A percentile compares a stretch with the other conserved stretches of the same genome.
These are phyloP conservation scores for Laticauda laticaudata DNA, from an alignment of 2,113 vertebrate species.

Conservation along the genomic window DNA sequence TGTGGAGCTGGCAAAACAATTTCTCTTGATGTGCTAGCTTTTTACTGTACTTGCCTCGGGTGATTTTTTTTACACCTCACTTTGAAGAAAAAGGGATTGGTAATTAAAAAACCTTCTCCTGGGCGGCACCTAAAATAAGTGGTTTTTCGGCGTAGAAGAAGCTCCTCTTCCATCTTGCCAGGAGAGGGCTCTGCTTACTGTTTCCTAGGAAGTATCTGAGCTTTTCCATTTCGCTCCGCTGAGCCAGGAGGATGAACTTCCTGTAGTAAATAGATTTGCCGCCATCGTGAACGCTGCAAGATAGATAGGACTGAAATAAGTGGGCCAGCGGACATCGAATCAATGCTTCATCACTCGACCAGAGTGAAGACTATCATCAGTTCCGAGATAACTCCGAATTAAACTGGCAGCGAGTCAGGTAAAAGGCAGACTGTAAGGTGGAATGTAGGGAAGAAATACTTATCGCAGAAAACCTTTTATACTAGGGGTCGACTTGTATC, in stretches of 20 bases:
- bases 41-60: background rate
- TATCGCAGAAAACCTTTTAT: background rate
- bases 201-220: background rate
- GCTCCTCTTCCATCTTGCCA: background rate
- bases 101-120: background rate
- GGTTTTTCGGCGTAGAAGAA: background rate
- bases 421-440: background rate
- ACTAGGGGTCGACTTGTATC: background rate
- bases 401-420: background rate
- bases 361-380: background rate
- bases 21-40: background rate
- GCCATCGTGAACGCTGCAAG: background rate
- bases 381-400: background rate
- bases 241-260: background rate
- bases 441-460: background rate
- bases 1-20: background rate
- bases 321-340: background rate
- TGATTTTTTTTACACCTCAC: background rate
- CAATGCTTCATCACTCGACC: background rate
- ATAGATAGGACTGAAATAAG: background rate
- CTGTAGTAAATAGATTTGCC: background rate
- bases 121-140: background rate
- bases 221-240: background rate
- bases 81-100: background rate
- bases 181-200: background rate